Base-by-base conservation (phyloP, 2,113 vertebrate genomes). In the Colinus virginianus region DNA sequence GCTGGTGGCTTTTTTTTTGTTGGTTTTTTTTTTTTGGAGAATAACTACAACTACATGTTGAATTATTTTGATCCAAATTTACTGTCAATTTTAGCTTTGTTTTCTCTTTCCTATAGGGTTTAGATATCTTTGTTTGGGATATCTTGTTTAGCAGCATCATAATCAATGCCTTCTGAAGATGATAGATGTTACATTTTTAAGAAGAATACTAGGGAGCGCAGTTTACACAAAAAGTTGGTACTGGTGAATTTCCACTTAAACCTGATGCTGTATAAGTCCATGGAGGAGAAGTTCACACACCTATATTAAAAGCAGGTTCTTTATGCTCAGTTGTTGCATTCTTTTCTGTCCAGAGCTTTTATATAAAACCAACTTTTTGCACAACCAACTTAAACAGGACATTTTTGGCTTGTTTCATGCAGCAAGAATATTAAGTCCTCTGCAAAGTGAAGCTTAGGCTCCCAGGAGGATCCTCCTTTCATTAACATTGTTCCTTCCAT, bases 131-230 rank as follows among this genome's bases (percentile, higher is more conserved):
- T 89, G 36, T 84, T 78, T 51, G 70, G 59, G 78, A 90, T 90
- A 79, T 76, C 94, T 67, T 88, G 68, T 90, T 70, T 58, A 63
- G 40, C 25, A 22, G 0, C 67, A 90, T 49, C 67, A 46, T 1
- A 10, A 64, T 78, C 90, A 72, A 15, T 11, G 83, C 84, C 87
- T 88, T 78, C 45, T 66, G 78, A 78, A 94, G 13, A 76, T 78
- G 93, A 94, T 63, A 87, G 75, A 38, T 21, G 88, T 94, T 88
- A 87, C 53, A 63, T 94, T 59, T 46, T n/a, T 62, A 81, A 90
- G 74, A 94, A 42, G 63, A 92, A 92, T 71, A 34, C 69, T 51
- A 40, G 78, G 81, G 36, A 92, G 58, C 69, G 34, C 83, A 89
- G 67, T 90, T 93, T 90, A 84, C 78, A 79, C 59, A 89, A 75